These are phyloP conservation scores for Rhorus exstirpatorius DNA, from an alignment of 2,888 invertebrate genomes.

Conservation along the genomic window DNA sequence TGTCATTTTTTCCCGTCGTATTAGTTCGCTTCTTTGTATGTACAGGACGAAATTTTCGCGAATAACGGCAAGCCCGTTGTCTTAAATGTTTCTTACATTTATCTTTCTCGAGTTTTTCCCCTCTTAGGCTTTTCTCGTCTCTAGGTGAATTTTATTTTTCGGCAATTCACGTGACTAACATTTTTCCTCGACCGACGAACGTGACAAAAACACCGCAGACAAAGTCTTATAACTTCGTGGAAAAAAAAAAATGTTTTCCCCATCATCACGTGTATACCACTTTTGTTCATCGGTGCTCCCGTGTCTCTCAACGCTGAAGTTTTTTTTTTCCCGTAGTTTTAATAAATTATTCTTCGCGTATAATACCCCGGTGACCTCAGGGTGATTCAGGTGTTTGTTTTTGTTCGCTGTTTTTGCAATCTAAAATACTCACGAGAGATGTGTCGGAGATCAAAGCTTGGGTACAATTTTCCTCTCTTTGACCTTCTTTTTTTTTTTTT, in stretches of 20 bases:
- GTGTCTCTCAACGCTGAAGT: constrained; percentile 26
- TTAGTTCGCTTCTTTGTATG: not conserved
- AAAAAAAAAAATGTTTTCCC: constrained; percentile 3
- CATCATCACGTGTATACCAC: not conserved
- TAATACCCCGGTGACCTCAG: constrained; percentile 46
- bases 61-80: not conserved
- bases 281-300: constrained; percentile 37
- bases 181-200: constrained; percentile 29
- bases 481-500: constrained; percentile 17
- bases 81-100: not conserved
- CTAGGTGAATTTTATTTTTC: not conserved
- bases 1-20: too few relatives aligned
- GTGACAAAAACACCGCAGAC: constrained; percentile 22
- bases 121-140: not conserved
- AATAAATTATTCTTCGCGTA: constrained; percentile 68
- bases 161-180: constrained; percentile 1
- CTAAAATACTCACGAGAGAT: constrained; percentile 29
- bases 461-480: constrained; percentile 32
- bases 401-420: not conserved
- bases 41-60: too few relatives aligned
- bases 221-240: not conserved
- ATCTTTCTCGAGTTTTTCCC: not conserved
- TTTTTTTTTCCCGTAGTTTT: constrained; percentile 64
- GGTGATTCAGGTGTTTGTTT: constrained; percentile 17
- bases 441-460: constrained; percentile 62